Evolutionary conservation across 1,140 invertebrate species (phyloP).

Genomic region (Ericerus pela): DNA sequence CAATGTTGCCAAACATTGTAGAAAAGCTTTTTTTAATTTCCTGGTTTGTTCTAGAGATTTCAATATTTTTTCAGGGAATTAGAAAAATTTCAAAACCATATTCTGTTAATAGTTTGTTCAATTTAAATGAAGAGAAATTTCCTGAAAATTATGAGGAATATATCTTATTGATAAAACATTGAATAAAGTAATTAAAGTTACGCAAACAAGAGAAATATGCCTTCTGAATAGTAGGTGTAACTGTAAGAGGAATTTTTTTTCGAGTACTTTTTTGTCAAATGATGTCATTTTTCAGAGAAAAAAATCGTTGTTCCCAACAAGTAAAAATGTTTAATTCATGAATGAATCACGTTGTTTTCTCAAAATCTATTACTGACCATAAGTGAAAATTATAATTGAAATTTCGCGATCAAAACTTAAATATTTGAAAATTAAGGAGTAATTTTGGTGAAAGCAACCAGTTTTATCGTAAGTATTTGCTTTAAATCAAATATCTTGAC

Average conservation of each 20-base stretch:
- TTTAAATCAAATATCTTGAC: neutral
- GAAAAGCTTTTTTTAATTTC: too few species aligned
- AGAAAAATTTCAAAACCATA: too few species aligned
- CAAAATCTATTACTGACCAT: neutral
- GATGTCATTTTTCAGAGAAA: neutral
- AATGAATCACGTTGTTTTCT: conserved; percentile 12
- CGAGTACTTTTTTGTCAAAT: neutral
- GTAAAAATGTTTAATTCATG: conserved; percentile 1
- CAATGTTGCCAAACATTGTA: too few species aligned
- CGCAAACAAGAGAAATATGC: too few species aligned
- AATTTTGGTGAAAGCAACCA: neutral
- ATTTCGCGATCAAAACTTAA: neutral
- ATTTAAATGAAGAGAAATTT: too few species aligned
- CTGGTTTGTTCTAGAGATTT: too few species aligned
- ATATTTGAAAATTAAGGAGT: neutral
- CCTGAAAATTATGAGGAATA: too few species aligned
- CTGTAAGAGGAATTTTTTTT: neutral
- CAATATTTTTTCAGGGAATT: too few species aligned
- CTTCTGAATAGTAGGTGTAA: too few species aligned
- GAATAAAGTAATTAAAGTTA: too few species aligned
- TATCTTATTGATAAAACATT: too few species aligned
- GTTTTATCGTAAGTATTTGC: neutral
- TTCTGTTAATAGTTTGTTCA: too few species aligned
- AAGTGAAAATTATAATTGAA: neutral
- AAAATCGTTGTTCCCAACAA: conserved; percentile 10